Percentiles rank a stretch among this genome's conserved stretches.
These are phyloP conservation scores for Typhlichthys eigenmanni DNA, from an alignment of 2,797 vertebrate genomes.

Conservation along the genomic window DNA sequence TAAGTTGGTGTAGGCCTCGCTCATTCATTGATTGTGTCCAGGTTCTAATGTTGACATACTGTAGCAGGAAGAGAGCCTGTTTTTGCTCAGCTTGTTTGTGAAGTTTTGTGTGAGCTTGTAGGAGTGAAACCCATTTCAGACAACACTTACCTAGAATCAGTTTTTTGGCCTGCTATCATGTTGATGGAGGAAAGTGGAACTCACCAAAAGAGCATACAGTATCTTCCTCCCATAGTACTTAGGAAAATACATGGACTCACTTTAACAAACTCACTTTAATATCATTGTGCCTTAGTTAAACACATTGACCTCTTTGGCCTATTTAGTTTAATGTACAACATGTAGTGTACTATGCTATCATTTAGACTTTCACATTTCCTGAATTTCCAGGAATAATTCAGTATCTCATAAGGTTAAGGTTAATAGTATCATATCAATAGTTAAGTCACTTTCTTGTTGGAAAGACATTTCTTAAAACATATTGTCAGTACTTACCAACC, in stretches of 20 bases:
- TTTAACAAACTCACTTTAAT: constrained; percentile 19
- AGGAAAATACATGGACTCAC: constrained; percentile 15
- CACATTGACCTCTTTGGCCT: not conserved
- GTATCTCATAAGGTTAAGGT: constrained; percentile 3
- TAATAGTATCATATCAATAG: too few relatives aligned
- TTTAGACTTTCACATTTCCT: constrained; percentile 23
- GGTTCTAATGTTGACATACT: constrained; percentile 40
- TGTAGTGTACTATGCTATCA: not conserved
- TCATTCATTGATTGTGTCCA: constrained; percentile 38
- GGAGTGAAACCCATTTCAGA: constrained; percentile 29
- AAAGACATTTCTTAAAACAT: not conserved
- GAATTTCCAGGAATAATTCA: constrained; percentile 31
- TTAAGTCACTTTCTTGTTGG: too few relatives aligned
- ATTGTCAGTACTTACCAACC: constrained; percentile 6
- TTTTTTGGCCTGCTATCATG: constrained; percentile 28
- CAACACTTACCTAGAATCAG: constrained; percentile 5
- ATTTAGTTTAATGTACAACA: too few relatives aligned
- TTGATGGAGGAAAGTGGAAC: constrained; percentile 46
- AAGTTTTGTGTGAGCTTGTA: constrained; percentile 28
- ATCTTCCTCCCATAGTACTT: constrained; percentile 6
- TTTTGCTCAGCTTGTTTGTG: constrained; percentile 42
- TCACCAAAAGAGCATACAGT: constrained; percentile 15
- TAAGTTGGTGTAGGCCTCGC: constrained; percentile 43
- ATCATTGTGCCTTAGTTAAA: constrained; percentile 8
- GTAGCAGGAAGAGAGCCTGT: constrained; percentile 39